Evolutionary conservation across 2,888 invertebrate genomes (phyloP), one percentile per base, ranked within the genome.

Genomic region (Dryomyza anilis): DNA sequence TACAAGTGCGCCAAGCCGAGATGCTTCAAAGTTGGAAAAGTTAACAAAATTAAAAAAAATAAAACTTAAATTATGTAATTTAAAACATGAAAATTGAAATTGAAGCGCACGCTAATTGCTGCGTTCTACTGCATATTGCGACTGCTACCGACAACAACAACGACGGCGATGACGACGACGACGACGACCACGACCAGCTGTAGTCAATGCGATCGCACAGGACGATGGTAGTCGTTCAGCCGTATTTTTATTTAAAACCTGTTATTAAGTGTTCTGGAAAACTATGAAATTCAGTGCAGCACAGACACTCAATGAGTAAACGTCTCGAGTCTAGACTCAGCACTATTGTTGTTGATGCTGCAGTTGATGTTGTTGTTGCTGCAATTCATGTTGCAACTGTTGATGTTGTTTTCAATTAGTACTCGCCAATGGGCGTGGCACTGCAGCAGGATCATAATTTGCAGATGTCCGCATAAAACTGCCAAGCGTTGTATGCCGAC

Each of bases 201-300:
- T 25, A 2, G 56, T 16, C 43, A 27, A 36, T 14, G 48, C 53
- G 53, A 53, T 53, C 53, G 53, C 53, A 29, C 33, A 53, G 16
- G 53, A 53, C 56, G 56, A 25, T 23, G 14, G 25, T 27, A 19
- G 25, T 21, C 43, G 14, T 57, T 23, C n/a, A n/a, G 25, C 12
- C 39, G 43, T 19, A 39, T 21, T 63, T n/a, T 36, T 14, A 30
- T 19, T 27, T 29, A 50, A 27, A 71, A 71, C 70, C 69, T 69
- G 63, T 69, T 69, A 71, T 71, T 71, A 70, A 65, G 66, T 69
- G 65, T 68, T 67, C 67, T 65, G 60, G 66, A 68, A 68, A 68
- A 67, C 33, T 29, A 48, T 48, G 25, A 50, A 50, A 10, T 53
- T 29, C 36, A 12, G 27, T n/a, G 27, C 50, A 16, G 29, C 50